These are phyloP conservation scores for Camponotus pennsylvanicus DNA, from an alignment of 1,140 invertebrate genomes.

Conservation along the genomic window DNA sequence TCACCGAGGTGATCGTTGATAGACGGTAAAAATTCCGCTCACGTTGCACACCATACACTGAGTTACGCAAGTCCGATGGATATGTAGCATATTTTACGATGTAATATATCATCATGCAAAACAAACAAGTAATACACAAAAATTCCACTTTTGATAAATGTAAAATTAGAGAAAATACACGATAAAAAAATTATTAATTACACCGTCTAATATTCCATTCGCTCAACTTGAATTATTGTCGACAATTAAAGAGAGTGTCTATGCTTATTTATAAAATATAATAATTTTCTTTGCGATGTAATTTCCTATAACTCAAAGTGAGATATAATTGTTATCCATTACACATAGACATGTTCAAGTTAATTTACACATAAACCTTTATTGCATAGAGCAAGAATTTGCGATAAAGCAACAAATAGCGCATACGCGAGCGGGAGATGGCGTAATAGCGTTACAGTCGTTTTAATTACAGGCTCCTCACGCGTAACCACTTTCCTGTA, in stretches of 20 bases:
- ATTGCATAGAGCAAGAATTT: neutral
- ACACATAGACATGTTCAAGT: neutral
- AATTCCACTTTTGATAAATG: neutral
- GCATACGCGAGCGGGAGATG: neutral
- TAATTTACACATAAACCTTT: constrained; percentile 25
- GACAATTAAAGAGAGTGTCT: neutral
- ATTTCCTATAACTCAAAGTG: neutral
- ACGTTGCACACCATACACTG: neutral
- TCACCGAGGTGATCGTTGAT: constrained; percentile 22
- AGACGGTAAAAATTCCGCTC: constrained; percentile 40
- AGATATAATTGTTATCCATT: constrained; percentile 37
- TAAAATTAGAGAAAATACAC: neutral
- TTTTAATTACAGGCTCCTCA: constrained; percentile 69
- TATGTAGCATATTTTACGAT: constrained; percentile 2
- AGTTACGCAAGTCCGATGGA: neutral
- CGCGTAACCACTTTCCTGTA: constrained; percentile 73
- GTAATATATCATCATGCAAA: neutral
- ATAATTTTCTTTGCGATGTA: neutral
- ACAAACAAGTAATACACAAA: neutral
- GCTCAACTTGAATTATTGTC: neutral
- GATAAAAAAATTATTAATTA: neutral
- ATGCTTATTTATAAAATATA: neutral
- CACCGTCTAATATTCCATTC: neutral
- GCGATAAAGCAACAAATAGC: constrained; percentile 9
- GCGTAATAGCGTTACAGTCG: constrained; percentile 50